Conservation (phyloP, 1,140 invertebrate genomes). For the Marisa cornuarietis region DNA sequence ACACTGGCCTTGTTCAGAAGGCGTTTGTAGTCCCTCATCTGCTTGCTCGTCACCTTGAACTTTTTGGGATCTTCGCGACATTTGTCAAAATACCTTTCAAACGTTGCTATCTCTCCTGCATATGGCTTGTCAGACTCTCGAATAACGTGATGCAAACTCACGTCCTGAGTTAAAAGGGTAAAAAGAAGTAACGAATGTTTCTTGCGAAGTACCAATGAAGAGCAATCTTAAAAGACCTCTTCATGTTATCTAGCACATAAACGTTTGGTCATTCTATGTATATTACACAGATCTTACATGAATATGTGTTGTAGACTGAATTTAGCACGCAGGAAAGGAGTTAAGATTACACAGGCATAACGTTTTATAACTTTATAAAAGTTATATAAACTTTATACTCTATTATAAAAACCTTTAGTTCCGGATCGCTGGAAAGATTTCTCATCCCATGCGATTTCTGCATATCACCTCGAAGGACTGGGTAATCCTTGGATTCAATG, state of each 20-base stretch:
- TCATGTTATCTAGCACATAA: no score
- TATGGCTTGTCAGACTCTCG: slow-evolving; percentile 36
- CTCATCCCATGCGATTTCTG: slow-evolving; percentile 20
- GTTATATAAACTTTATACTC: no score
- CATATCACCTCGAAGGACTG: slow-evolving; percentile 38
- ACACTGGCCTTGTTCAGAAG: slow-evolving; percentile 31
- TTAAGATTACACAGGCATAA: no score
- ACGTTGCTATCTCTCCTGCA: slow-evolving; percentile 36
- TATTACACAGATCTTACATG: no score
- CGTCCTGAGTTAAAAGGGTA: neutral
- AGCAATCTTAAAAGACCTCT: no score
- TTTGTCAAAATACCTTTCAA: slow-evolving; percentile 32
- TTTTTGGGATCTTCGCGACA: slow-evolving; percentile 7
- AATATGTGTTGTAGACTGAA: no score
- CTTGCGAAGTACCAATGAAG: no score
- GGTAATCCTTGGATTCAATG: slow-evolving; percentile 40
- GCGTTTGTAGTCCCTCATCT: slow-evolving; percentile 30
- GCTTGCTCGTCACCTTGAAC: slow-evolving; percentile 8
- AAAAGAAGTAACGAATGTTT: no score
- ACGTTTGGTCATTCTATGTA: no score
- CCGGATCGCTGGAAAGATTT: slow-evolving; percentile 20
- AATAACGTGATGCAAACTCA: slow-evolving; percentile 44
- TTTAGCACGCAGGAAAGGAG: no score
- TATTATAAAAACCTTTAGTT: slow-evolving; percentile 21
- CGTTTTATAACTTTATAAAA: no score